Percentiles rank a stretch among this genome's conserved stretches.
phyloP scores from a whole-genome alignment of 2,113 vertebrate genomes.

The Camelus bactrianus region DNA sequence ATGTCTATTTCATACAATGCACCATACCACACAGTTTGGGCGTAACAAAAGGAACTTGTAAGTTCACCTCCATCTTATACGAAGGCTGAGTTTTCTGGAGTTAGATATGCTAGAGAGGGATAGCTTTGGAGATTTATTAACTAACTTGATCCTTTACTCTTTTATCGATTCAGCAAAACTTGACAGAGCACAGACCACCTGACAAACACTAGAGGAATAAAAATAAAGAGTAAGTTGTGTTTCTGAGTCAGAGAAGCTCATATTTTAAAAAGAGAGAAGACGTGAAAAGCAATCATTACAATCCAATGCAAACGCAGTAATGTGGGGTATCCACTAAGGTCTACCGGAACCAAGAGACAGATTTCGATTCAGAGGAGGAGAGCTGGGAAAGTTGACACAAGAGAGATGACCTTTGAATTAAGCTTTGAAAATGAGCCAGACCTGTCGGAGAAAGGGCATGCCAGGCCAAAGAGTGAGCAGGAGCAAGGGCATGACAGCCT shows the following conservation, averaged over 20 bases:
- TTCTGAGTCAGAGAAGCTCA: slow-evolving; percentile 9
- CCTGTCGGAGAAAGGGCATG: slow-evolving; percentile 53
- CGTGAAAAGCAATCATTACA: neutral
- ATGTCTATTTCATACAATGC: neutral
- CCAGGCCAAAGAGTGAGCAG: neutral
- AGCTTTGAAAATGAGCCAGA: slow-evolving; percentile 66
- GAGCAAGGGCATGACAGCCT: neutral
- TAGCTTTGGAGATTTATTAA: neutral
- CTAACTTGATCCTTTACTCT: neutral
- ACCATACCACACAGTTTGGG: neutral
- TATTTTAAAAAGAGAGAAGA: neutral
- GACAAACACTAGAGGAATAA: neutral
- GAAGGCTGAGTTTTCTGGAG: neutral
- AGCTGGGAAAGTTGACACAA: neutral
- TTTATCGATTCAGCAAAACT: neutral
- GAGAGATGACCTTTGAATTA: slow-evolving; percentile 57
- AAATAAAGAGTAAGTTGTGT: neutral
- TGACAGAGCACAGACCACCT: neutral
- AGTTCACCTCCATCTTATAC: neutral
- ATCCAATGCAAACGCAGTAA: neutral
- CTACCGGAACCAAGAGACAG: neutral
- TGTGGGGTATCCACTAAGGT: neutral
- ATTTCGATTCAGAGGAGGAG: neutral
- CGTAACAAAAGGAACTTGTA: neutral
- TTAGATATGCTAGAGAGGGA: neutral